Conservation (phyloP, 2,113 vertebrate species). For the Cyprinodon tularosa region DNA sequence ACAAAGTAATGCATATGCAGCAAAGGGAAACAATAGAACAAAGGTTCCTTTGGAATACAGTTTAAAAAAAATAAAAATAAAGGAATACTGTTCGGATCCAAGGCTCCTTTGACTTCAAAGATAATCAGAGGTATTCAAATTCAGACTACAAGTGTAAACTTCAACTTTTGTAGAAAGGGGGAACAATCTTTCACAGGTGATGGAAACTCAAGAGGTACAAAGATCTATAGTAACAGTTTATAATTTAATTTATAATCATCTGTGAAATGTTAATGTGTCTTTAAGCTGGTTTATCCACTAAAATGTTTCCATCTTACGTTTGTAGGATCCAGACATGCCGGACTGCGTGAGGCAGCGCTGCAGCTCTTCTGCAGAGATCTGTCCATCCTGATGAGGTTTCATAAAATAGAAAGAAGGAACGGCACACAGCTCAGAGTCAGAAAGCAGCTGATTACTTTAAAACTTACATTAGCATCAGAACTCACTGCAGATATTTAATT, state of each 20-base stretch:
- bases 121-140: background rate
- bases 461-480: background rate
- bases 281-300: background rate
- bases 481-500: background rate
- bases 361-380: conserved; percentile 92
- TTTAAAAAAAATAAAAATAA: background rate
- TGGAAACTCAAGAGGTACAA: no score
- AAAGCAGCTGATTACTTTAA: background rate
- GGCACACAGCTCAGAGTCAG: background rate
- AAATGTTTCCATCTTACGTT: conserved; percentile 80
- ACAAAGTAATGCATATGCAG: no score
- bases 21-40: background rate
- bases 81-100: background rate
- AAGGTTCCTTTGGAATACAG: background rate
- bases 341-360: conserved; percentile 91
- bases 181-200: no score
- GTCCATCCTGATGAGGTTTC: conserved; percentile 83
- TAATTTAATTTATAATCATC: no score
- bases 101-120: background rate
- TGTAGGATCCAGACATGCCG: conserved; percentile 87
- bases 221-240: no score
- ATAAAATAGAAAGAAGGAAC: background rate
- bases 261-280: background rate
- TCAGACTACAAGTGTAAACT: background rate
- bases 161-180: no score